phyloP scores from a whole-genome alignment of 2,888 invertebrate genomes.

The Melitaea athalia region DNA sequence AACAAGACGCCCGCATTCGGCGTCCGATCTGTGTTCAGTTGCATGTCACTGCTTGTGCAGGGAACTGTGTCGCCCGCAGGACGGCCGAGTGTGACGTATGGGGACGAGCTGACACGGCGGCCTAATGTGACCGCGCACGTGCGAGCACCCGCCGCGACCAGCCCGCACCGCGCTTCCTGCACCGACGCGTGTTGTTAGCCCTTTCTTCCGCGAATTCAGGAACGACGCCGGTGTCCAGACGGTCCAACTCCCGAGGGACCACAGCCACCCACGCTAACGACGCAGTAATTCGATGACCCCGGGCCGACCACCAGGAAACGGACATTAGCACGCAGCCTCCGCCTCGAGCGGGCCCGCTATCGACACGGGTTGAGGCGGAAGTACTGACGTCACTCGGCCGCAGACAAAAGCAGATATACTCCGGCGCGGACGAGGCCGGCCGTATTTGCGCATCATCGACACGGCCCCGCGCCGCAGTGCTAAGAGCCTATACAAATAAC shows the following conservation, averaged over 20 bases:
- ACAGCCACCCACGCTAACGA: conserved; percentile 6
- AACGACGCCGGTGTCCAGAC: background rate
- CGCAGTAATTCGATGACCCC: background rate
- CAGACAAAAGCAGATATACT: conserved; percentile 6
- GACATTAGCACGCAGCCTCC: background rate
- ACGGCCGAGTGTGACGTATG: conserved; percentile 5
- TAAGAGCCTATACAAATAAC: conserved; percentile 72
- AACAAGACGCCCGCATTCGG: conserved; percentile 21
- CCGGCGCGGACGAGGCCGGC: conserved; percentile 22
- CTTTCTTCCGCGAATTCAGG: conserved; percentile 5
- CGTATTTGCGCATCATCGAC: conserved; percentile 54
- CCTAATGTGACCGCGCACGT: conserved; percentile 14
- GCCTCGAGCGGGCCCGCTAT: conserved; percentile 18
- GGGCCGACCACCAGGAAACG: background rate
- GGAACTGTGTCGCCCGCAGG: conserved; percentile 7
- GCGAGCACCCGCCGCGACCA: conserved; percentile 21
- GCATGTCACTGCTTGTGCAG: background rate
- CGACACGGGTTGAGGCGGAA: conserved; percentile 9
- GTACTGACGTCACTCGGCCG: conserved; percentile 11
- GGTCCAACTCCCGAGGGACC: background rate
- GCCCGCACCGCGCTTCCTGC: background rate
- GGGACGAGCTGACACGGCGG: background rate
- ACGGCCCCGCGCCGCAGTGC: conserved; percentile 52
- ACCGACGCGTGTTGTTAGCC: background rate
- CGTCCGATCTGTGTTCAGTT: background rate